Evolutionary conservation across 2,113 vertebrate species (phyloP).

Genomic region (Corvus moneduloides): DNA sequence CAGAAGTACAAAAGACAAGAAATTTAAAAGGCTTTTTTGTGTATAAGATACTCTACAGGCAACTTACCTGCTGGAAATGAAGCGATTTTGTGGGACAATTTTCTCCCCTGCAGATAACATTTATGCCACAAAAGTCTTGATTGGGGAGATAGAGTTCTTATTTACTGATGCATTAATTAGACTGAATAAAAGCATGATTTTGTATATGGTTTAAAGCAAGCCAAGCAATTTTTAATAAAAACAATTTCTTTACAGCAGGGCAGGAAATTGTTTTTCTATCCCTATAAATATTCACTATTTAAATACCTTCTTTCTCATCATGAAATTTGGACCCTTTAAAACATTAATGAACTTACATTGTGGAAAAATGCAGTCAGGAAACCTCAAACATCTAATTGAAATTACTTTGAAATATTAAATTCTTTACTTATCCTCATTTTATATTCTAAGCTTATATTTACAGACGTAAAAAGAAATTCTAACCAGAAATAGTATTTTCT

Average conservation of each 20-base stretch:
- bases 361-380: neutral
- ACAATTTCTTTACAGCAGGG: neutral
- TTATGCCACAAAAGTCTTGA: neutral
- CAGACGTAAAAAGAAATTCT: neutral
- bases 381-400: neutral
- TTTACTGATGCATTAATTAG: neutral
- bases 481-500: neutral
- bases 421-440: neutral
- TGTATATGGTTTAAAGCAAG: neutral
- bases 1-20: neutral
- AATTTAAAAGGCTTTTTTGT: conserved; percentile 3
- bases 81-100: neutral
- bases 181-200: neutral
- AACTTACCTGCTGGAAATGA: neutral
- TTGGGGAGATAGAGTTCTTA: neutral
- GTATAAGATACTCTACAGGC: neutral
- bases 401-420: neutral
- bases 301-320: neutral
- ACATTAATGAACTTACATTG: neutral
- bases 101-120: neutral
- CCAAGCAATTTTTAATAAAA: neutral
- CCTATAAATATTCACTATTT: neutral
- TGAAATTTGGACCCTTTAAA: neutral
- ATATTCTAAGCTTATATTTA: neutral
- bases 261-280: neutral